Percentiles rank a stretch among this genome's conserved stretches.
phyloP scores from a whole-genome alignment of 1,140 invertebrate species.

The Phocides pigmalion region DNA sequence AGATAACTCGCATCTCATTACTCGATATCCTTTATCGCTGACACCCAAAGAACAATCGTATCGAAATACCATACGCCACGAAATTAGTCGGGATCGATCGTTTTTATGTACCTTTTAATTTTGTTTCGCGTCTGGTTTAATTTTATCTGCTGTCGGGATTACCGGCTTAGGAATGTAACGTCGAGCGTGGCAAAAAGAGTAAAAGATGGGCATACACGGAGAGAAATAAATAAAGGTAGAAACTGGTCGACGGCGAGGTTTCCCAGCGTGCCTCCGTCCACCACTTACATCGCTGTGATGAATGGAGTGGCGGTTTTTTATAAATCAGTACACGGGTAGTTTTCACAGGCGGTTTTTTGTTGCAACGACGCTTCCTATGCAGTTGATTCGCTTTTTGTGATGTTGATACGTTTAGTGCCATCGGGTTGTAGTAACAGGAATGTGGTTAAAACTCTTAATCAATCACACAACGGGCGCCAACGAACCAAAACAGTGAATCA shows the following conservation, averaged over 20 bases:
- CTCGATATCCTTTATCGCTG: conserved; percentile 46
- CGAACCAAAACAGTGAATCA: conserved; percentile 78
- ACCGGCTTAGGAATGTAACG: conserved; percentile 82
- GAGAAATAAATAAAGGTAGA: conserved; percentile 81
- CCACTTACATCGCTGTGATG: conserved; percentile 58
- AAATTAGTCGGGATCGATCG: conserved; percentile 80
- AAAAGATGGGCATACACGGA: conserved; percentile 75
- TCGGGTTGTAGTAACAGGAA: conserved; percentile 39
- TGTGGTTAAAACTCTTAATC: conserved; percentile 70
- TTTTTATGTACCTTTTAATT: conserved; percentile 82
- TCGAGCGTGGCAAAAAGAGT: conserved; percentile 70
- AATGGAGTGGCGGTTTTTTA: conserved; percentile 75
- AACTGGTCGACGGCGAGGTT: conserved; percentile 74
- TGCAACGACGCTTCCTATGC: conserved; percentile 14
- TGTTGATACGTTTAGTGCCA: no score
- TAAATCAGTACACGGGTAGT: conserved; percentile 50
- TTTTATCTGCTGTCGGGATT: conserved; percentile 82
- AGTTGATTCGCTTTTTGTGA: no score
- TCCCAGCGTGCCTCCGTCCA: conserved; percentile 60
- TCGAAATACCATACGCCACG: conserved; percentile 76
- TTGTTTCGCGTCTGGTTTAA: conserved; percentile 83
- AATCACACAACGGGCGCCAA: conserved; percentile 68
- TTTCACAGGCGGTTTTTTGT: conserved; percentile 41
- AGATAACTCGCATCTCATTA: conserved; percentile 62
- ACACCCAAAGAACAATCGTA: conserved; percentile 62